Evolutionary conservation across 2,888 invertebrate genomes (phyloP), one percentile per base, ranked within the genome.

Genomic region (Agriopis marginaria): DNA sequence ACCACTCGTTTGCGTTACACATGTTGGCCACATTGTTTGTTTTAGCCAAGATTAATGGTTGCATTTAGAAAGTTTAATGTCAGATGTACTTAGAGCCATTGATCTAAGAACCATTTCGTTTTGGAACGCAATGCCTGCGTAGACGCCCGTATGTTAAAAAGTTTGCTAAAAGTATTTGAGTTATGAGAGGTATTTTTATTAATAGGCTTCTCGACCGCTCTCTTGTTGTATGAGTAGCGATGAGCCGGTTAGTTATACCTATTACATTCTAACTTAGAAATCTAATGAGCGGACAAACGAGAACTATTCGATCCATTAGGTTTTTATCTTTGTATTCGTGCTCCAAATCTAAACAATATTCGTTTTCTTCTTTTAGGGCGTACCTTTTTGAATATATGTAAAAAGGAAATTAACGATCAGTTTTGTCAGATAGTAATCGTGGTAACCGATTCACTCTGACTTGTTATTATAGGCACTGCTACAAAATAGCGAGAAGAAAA

Each of bases 11-110:
- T 70, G 68, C 70, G 63, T 70, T 66, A 66, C 66, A 74, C 54
- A 69, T 71, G 66, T 56, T 68, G 64, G 61, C 56, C 49, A 68
- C 63, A 69, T 23, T 74, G 75, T 74, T 74, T 73, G 70, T 72
- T 74, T 75, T 74, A 69, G 69, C 66, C 64, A 75, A 71, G 68
- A 73, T 73, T 69, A 66, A 75, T 72, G 68, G 53, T 12, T 55
- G 53, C 66, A 14, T 56, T 70, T 73, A 79, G 75, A 75, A 75
- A 75, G 75, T 72, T 66, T 45, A 45, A 50, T 51, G 8, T 54
- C 17, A 51, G 47, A 62, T 60, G 53, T 51, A 47, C 12, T 67
- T 68, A 68, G 59, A 63, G 56, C 23, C 56, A 55, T 64, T 56
- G 55, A 54, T 62, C 32, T 50, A 12, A 62, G 42, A 59, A 54